Conservation (phyloP, 1,140 invertebrate genomes). For the Drosophila murphyi region DNA sequence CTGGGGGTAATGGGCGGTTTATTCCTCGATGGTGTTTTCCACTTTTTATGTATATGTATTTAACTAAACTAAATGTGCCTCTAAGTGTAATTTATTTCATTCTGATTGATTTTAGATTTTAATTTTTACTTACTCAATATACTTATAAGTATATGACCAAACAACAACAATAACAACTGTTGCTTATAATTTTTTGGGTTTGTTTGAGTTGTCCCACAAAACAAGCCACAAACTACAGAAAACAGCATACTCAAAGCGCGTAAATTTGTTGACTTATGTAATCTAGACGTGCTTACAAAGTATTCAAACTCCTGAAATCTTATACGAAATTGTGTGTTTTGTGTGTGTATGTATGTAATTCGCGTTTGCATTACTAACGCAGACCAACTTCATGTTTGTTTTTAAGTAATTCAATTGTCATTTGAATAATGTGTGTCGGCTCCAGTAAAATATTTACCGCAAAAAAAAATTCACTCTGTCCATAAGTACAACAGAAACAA, state of each 20-base stretch:
- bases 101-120: slow-evolving; percentile 21
- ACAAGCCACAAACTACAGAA: slow-evolving; percentile 38
- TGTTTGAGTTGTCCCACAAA: slow-evolving; percentile 40
- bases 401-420: slow-evolving; percentile 22
- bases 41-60: slow-evolving; percentile 64
- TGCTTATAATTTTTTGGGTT: slow-evolving; percentile 37
- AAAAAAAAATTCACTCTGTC: slow-evolving; percentile 13
- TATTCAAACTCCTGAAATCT: slow-evolving; percentile 43
- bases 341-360: slow-evolving; percentile 41
- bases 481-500: slow-evolving; percentile 39
- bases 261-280: slow-evolving; percentile 68
- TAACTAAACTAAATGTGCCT: slow-evolving; percentile 66
- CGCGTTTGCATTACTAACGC: slow-evolving; percentile 20
- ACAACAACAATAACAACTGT: slow-evolving; percentile 34
- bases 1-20: slow-evolving; percentile 31
- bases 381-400: slow-evolving; percentile 35
- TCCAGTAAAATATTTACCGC: slow-evolving; percentile 28
- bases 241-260: slow-evolving; percentile 45
- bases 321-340: slow-evolving; percentile 67
- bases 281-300: slow-evolving; percentile 39
- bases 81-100: slow-evolving; percentile 64
- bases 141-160: slow-evolving; percentile 11
- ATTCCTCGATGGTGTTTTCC: slow-evolving; percentile 44
- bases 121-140: slow-evolving; percentile 8
- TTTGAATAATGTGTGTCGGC: slow-evolving; percentile 19